phyloP scores from a whole-genome alignment of 2,113 vertebrate species.

The Cricetomys ansorgei region DNA sequence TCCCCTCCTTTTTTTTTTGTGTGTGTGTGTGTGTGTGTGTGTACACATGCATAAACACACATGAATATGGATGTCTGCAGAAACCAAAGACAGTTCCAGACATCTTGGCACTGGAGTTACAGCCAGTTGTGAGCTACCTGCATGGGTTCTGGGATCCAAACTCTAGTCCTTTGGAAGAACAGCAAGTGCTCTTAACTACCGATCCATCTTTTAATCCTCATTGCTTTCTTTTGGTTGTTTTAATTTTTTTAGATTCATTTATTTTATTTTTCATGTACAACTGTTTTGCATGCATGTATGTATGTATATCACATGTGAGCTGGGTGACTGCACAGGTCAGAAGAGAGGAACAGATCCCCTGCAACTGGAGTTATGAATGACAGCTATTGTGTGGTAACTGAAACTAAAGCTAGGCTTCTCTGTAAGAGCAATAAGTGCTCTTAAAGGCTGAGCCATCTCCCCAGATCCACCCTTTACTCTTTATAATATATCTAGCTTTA shows the following conservation, averaged over 20 bases:
- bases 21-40: not conserved
- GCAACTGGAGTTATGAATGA: not conserved
- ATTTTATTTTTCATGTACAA: not conserved
- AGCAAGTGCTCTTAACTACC: not conserved
- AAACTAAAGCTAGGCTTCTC: too few species aligned
- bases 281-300: not conserved
- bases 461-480: not conserved
- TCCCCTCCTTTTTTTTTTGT: too few species aligned
- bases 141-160: not conserved
- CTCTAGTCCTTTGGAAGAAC: not conserved
- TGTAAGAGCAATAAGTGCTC: too few species aligned
- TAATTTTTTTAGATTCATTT: not conserved
- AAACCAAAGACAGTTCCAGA: not conserved
- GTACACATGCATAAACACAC: not conserved
- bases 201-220: not conserved
- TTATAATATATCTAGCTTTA: not conserved
- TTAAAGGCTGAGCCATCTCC: not conserved
- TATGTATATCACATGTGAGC: not conserved
- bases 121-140: not conserved
- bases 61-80: not conserved
- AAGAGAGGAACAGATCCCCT: not conserved
- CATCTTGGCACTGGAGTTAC: not conserved
- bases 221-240: not conserved
- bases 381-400: not conserved
- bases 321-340: not conserved